phyloP scores from a whole-genome alignment of 2,888 invertebrate species.

The Heteromyza rotundicornis region DNA sequence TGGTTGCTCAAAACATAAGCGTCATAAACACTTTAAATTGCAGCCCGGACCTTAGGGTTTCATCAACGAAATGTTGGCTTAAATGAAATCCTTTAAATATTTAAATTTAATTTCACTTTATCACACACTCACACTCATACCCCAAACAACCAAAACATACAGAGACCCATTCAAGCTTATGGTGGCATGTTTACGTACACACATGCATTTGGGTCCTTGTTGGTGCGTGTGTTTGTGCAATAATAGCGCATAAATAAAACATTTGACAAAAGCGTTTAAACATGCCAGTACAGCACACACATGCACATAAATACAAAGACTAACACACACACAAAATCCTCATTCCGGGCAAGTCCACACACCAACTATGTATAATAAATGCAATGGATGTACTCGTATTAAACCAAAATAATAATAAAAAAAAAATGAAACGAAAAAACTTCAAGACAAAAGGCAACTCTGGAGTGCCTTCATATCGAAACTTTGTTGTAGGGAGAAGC shows the following conservation, averaged over 20 bases:
- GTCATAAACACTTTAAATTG: conserved; percentile 2
- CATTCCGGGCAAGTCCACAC: too few relatives aligned
- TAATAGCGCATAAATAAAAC: conserved; percentile 15
- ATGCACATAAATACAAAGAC: background rate
- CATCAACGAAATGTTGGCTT: conserved; percentile 46
- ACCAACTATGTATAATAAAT: too few relatives aligned
- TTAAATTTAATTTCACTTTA: conserved; percentile 44
- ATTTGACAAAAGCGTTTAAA: conserved; percentile 14
- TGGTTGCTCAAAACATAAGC: background rate
- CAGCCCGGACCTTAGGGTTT: conserved; percentile 40
- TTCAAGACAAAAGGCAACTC: too few relatives aligned
- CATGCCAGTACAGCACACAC: conserved; percentile 5
- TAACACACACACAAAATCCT: too few relatives aligned
- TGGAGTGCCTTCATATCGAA: too few relatives aligned
- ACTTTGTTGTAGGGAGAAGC: too few relatives aligned
- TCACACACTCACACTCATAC: background rate
- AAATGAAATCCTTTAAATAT: conserved; percentile 47
- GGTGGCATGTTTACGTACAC: background rate
- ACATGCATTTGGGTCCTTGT: too few relatives aligned
- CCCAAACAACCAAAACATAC: background rate
- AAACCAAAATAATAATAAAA: too few relatives aligned
- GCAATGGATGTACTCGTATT: too few relatives aligned
- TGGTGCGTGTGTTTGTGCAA: background rate
- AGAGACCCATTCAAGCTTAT: background rate
- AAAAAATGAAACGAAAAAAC: too few relatives aligned